Base-by-base conservation (phyloP, 1,140 invertebrate genomes). In the Hypsibius dujardini region DNA sequence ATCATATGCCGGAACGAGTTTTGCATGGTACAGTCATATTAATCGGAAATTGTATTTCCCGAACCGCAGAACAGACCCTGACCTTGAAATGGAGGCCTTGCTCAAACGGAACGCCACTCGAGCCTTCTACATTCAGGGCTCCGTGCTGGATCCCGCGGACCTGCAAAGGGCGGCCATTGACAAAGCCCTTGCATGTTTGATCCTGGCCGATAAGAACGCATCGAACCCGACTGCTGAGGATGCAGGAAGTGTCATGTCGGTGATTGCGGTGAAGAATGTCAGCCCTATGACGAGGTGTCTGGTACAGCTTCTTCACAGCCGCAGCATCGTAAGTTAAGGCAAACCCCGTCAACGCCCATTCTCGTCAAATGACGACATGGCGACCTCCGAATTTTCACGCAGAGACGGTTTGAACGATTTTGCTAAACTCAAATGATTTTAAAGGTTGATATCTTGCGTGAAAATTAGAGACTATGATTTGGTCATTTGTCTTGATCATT, bases 181-280 rank as follows among this genome's bases (percentile, higher is more conserved):
- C 72, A 77, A 83, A 72, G 81, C 80, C 15, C 80, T 82, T 75
- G 82, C 82, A 12, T 82, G 81, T 76, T 73, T 83, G 46, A 82
- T 85, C 1, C 74, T 85, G 59, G 83, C 84, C 59, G 84, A 85
- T 42, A 67, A 45, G 42, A 67, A 67, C 72, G 83, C 81, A 73
- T 77, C 79, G 69, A 83, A 85, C 74, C 84, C 84, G 15, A 82
- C 84, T 74, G 82, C 82, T 46, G 84, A 85, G 75, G 84, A 85
- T 76, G 83, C 83, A 2, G 77, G 79, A 14, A 79, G 79, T 71
- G 80, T 80, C n/a, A 79, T 79, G 78, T 59, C 77, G 71, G 84
- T 84, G 0, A 85, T 85, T 71, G 83, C 83, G 7, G 83, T 85
- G 40, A 85, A 85, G 75, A 85, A 85, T 75, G 84, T 80, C 75